Conservation (phyloP, 2,888 invertebrate genomes). For the Stenolophus ochropezus region DNA sequence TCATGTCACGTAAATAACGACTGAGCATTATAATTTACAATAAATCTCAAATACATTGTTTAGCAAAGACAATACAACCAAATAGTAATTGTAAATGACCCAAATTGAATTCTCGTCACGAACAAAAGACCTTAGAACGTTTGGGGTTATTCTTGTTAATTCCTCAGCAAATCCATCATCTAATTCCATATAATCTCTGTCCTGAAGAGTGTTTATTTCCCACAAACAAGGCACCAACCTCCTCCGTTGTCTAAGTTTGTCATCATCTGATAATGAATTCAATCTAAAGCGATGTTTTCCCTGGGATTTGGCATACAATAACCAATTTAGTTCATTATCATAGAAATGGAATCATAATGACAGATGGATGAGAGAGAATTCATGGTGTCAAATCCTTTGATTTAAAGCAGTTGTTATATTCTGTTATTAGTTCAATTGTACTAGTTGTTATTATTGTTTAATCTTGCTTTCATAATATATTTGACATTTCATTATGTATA, state of each 20-base stretch:
- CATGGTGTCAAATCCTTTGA: slow-evolving; percentile 16
- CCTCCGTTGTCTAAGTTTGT: slow-evolving; percentile 25
- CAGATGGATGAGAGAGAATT: slow-evolving; percentile 47
- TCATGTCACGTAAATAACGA: too few species aligned
- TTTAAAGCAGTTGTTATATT: slow-evolving; percentile 4
- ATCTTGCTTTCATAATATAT: neutral
- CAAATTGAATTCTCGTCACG: neutral
- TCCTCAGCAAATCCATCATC: neutral
- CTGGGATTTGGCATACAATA: slow-evolving; percentile 43
- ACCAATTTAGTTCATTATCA: slow-evolving; percentile 54
- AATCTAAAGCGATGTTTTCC: slow-evolving; percentile 42
- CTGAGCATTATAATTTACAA: neutral
- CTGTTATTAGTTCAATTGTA: neutral
- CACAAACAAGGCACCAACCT: slow-evolving; percentile 1
- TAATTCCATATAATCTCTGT: slow-evolving; percentile 39
- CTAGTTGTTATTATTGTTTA: neutral
- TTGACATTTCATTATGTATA: neutral
- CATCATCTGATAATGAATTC: neutral
- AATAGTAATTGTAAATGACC: neutral
- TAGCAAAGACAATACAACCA: neutral
- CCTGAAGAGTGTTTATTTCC: slow-evolving; percentile 14
- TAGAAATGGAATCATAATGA: slow-evolving; percentile 57
- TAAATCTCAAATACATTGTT: neutral
- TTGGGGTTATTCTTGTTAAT: neutral
- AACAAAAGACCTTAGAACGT: neutral